Base-by-base conservation (phyloP, 1,140 invertebrate genomes). In the Dinoponera quadriceps region DNA sequence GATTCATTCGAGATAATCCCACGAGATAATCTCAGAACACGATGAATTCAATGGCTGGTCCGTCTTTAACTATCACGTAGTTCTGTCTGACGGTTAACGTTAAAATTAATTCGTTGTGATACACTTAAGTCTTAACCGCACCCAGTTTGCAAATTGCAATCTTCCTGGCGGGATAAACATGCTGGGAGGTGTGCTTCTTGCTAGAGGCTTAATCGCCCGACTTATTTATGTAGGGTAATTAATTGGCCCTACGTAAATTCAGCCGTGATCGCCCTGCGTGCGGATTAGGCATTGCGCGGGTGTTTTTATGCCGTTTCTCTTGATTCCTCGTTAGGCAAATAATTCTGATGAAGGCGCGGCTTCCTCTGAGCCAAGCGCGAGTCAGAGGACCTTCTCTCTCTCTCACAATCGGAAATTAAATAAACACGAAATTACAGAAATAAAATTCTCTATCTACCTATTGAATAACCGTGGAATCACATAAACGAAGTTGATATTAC, bases 221-320 rank as follows among this genome's bases (percentile, higher is more conserved):
- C 85, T 81, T 88, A 88, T 87, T 88, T 88, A 86, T 87, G 75
- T 73, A 54, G 59, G 33, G 69, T 88, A 88, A 88, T 88, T 88
- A 88, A 88, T 83, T 78, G 72, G 16, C 60, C 57, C 22, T 20
- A 22, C 54, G 65, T 44, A 72, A 84, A 73, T 59, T 62, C 25
- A 77, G 27, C 33, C 29, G 55, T 69, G 44, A 72, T 66, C 59
- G 62, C 18, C 14, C n/a, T 11, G 48, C 29, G 9, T 55, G n/a
- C 14, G 48, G 25, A 44, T 48, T 74, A 66, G 16, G 18, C 54
- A 9, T 66, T 62, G 38, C 3, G 16, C 33, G 16, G 7, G 2
- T 44, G 38, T 66, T 29, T 77, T 51, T 9, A 33, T 48, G 49
- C 38, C 20, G 27, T 66, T 66, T 55, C 16, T 77, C 22, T 27